Evolutionary conservation across 2,888 invertebrate genomes (phyloP).

Genomic region (Glaucopsyche alexis): DNA sequence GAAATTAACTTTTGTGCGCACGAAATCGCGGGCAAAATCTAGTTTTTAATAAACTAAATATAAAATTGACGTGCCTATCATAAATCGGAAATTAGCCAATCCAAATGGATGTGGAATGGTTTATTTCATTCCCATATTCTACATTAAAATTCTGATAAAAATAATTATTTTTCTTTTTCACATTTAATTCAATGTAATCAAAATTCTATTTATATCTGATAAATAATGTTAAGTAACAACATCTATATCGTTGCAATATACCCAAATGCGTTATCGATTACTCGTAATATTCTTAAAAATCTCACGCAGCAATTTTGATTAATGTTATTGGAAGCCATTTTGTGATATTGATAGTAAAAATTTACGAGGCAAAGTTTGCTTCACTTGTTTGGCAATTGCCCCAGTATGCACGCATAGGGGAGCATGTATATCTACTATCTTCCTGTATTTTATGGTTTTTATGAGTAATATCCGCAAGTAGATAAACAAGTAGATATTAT

Average conservation of each 20-base stretch:
- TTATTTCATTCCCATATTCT: not conserved
- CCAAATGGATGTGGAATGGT: not conserved
- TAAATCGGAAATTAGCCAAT: not conserved
- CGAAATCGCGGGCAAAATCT: too few relatives aligned
- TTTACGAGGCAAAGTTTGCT: slow-evolving; percentile 2
- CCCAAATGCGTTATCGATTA: not conserved
- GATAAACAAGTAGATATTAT: not conserved
- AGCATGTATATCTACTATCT: not conserved
- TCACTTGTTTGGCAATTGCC: slow-evolving; percentile 1
- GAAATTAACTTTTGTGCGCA: too few relatives aligned
- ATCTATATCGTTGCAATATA: too few relatives aligned
- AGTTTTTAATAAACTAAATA: not conserved
- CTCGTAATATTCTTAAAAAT: not conserved
- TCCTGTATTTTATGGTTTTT: not conserved
- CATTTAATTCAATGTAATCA: too few relatives aligned
- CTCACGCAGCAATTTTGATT: not conserved
- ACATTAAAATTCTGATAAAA: not conserved
- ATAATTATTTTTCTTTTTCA: too few relatives aligned
- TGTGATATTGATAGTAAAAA: slow-evolving; percentile 2
- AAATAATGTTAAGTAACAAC: too few relatives aligned
- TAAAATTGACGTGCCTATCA: not conserved
- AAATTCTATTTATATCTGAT: too few relatives aligned
- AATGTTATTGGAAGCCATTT: slow-evolving; percentile 1
- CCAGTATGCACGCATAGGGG: not conserved
- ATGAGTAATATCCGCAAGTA: not conserved